Evolutionary conservation across 2,113 vertebrate species (phyloP).

Genomic region (Copsychus sechellarum): DNA sequence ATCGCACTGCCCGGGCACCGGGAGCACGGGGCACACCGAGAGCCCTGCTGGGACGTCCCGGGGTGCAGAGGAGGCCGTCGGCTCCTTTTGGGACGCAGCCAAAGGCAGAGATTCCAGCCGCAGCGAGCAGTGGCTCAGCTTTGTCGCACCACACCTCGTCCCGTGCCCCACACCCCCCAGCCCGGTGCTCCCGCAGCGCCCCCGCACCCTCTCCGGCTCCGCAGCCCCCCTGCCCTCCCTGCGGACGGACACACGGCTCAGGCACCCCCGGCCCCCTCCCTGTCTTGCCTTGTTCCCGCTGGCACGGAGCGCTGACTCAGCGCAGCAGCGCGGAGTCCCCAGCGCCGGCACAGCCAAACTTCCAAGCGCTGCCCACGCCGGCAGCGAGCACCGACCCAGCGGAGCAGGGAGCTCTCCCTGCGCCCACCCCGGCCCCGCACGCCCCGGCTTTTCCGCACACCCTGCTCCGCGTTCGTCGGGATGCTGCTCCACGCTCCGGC

Average conservation of each 20-base stretch:
- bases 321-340: not conserved
- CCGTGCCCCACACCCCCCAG: accelerated
- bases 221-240: not conserved
- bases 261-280: not conserved
- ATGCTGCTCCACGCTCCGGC: conserved; percentile 3
- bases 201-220: not conserved
- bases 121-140: not conserved
- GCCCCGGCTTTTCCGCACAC: not conserved
- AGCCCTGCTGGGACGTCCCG: not conserved
- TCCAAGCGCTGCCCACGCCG: not conserved
- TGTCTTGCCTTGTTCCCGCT: not conserved
- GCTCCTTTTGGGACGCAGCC: not conserved
- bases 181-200: not conserved
- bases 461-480: not conserved
- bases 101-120: not conserved
- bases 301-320: conserved; percentile 4
- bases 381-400: not conserved
- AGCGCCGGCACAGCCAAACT: not conserved
- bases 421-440: not conserved
- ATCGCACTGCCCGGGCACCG: accelerated
- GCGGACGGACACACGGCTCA: not conserved
- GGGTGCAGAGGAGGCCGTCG: not conserved
- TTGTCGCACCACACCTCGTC: not conserved
- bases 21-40: not conserved
- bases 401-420: not conserved